A percentile compares a stretch with the other conserved stretches of the same genome.
Conservation (phyloP, 1,140 invertebrate genomes). For the Papilio machaon region DNA sequence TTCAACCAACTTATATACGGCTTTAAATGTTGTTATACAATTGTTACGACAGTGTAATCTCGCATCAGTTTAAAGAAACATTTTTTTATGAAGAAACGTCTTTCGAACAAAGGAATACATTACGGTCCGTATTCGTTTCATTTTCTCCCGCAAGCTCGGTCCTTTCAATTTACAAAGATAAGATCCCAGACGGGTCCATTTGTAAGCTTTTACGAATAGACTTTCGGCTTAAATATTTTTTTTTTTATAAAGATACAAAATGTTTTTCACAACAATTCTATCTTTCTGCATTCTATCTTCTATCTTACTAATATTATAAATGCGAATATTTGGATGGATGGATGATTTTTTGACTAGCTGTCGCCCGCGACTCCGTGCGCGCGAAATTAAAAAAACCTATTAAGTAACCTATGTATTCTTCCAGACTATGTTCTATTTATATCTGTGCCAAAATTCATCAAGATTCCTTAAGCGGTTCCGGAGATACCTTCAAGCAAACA, state of each 20-base stretch:
- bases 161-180: not conserved
- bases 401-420: too few relatives aligned
- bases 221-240: conserved; percentile 1
- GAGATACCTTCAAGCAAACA: too few relatives aligned
- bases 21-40: too few relatives aligned
- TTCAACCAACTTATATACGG: too few relatives aligned
- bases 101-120: conserved; percentile 10
- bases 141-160: conserved; percentile 8
- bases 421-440: too few relatives aligned
- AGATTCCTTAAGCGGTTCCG: too few relatives aligned
- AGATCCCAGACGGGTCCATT: conserved; percentile 13
- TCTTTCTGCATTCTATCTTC: not conserved
- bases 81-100: not conserved
- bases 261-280: conserved; percentile 5
- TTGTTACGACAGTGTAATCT: too few relatives aligned
- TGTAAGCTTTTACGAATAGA: conserved; percentile 5
- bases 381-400: too few relatives aligned
- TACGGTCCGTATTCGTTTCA: not conserved
- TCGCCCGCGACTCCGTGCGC: too few relatives aligned
- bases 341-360: too few relatives aligned
- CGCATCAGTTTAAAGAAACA: not conserved
- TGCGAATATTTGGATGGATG: too few relatives aligned
- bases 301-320: not conserved
- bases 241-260: not conserved
- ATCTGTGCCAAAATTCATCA: too few relatives aligned